Evolutionary conservation across 2,113 vertebrate genomes (phyloP).

Genomic region (Cottus gobio): DNA sequence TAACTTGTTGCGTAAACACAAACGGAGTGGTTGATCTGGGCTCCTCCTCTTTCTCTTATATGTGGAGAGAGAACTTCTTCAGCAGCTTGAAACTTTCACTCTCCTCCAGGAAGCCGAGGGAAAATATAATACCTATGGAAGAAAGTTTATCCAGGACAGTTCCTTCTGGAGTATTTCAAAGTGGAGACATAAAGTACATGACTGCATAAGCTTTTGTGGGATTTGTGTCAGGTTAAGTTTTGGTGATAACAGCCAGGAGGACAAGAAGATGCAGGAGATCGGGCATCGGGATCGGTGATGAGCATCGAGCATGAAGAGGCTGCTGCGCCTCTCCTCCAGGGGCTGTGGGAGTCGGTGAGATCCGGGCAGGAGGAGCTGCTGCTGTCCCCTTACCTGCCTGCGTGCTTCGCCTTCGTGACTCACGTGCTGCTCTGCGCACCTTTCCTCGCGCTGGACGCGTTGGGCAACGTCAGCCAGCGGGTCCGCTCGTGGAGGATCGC

Average conservation of each 20-base stretch:
- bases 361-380: conserved; percentile 34
- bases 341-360: conserved; percentile 71
- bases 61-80: not conserved
- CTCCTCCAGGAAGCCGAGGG: not conserved
- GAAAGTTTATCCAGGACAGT: not conserved
- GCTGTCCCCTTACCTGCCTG: conserved; percentile 63
- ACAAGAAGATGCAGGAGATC: not conserved
- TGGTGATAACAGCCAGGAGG: not conserved
- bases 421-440: conserved; percentile 77
- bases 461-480: conserved; percentile 46
- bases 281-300: conserved; percentile 32
- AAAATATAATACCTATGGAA: no score
- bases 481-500: conserved; percentile 71
- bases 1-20: fast-evolving
- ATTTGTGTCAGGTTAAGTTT: not conserved
- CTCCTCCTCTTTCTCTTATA: conserved; percentile 7
- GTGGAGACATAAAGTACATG: not conserved
- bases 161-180: fast-evolving
- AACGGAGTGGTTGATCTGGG: no score
- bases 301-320: not conserved
- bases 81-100: not conserved
- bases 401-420: conserved; percentile 62
- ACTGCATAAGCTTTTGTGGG: no score
- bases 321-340: conserved; percentile 62
- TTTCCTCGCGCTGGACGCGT: conserved; percentile 75